Conservation (phyloP, 1,140 invertebrate genomes). For the Formica exsecta region DNA sequence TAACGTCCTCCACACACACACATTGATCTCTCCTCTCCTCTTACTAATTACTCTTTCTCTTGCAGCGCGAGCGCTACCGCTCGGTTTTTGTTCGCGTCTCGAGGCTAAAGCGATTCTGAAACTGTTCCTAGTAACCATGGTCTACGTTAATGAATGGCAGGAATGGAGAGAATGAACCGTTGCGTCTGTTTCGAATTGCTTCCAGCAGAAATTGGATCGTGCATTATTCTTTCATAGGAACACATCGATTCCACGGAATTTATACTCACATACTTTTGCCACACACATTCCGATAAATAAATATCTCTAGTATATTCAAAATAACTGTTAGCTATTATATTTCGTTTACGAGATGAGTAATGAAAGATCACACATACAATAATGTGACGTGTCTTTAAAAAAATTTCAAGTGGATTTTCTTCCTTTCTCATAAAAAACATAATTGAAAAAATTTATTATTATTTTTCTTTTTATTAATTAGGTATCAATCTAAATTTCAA, state of each 20-base stretch:
- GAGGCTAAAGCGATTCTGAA: conserved; percentile 61
- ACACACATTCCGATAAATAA: background rate
- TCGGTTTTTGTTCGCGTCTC: conserved; percentile 58
- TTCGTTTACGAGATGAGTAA: background rate
- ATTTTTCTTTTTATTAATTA: background rate
- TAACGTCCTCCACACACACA: conserved; percentile 67
- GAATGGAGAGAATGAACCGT: conserved; percentile 67
- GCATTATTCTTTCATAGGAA: conserved; percentile 46
- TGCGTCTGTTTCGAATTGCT: conserved; percentile 57
- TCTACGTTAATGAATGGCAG: conserved; percentile 71
- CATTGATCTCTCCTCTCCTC: conserved; percentile 65
- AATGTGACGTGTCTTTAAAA: background rate
- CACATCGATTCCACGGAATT: conserved; percentile 22
- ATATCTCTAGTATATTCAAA: background rate
- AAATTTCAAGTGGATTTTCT: background rate
- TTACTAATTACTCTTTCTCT: conserved; percentile 61
- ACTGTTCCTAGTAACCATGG: conserved; percentile 65
- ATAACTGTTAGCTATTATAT: background rate
- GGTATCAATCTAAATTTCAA: background rate
- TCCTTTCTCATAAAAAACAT: background rate
- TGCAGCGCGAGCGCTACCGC: conserved; percentile 29
- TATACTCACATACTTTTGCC: background rate
- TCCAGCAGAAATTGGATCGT: conserved; percentile 57
- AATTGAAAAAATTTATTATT: background rate
- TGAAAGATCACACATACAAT: background rate